Base-by-base conservation (phyloP, 2,888 invertebrate species). In the Chaitophorus viminalis region DNA sequence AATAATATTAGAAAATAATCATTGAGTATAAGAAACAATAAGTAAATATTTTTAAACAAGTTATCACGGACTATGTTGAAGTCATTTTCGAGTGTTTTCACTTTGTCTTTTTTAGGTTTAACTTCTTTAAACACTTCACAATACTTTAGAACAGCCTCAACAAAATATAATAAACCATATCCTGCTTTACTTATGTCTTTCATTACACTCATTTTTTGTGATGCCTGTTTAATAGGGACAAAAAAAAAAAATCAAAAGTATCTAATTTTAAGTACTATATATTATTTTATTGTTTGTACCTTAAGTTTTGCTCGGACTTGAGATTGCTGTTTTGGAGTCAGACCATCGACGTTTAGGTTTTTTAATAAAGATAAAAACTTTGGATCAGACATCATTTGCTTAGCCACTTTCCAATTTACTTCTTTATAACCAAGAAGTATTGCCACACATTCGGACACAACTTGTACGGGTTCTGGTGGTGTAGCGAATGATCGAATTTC, bases 351-450 rank as follows among this genome's bases (percentile, higher is more conserved):
- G 91, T 98, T 96, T 95, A 98, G 95, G 91, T 97, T 96, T 92
- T 95, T 95, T 65, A 98, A 92, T 84, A 93, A 93, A 83, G 93
- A 93, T 68, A 98, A 91, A 92, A 98, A 98, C 91, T 94, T 95
- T 0, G 96, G 95, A 91, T 98, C 98, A 0, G 96, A 94, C 97
- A 98, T 97, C 95, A 98, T 96, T 3, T 94, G 96, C 91, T 95
- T 97, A 0, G 97, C 97, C 1, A 95, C 94, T 91, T 97, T 97
- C 98, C 98, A 98, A 75, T 94, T 95, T 5, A 97, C 94, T 90
- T 98, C 98, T 90, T 95, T 95, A 77, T 95, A 93, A 2, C 96
- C 96, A 89, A 95, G 94, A 88, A 98, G 93, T 83, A 98, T 96
- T 0, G 95, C 96, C 33, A 98, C 95, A 91, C 97, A 97, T 91